Evolutionary conservation across 2,113 vertebrate genomes (phyloP).

Genomic region (Podarcis raffonei): DNA sequence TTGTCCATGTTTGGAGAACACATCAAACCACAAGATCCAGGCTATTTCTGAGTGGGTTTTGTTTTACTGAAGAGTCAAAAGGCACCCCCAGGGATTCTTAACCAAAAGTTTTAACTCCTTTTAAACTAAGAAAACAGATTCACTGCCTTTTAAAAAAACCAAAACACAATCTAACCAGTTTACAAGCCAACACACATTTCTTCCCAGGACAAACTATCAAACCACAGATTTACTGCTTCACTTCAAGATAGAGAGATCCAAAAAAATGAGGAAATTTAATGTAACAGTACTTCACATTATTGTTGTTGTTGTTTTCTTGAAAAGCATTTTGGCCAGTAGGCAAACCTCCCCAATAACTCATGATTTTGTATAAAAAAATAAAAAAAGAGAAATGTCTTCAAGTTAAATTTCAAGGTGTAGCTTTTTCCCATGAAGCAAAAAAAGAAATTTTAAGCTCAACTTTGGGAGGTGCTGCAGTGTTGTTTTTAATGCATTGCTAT

Average conservation of each 20-base stretch:
- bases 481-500: background rate
- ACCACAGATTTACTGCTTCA: constrained; percentile 25
- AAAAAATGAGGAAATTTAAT: background rate
- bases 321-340: background rate
- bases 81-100: constrained; percentile 51
- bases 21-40: constrained; percentile 52
- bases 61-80: constrained; percentile 55
- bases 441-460: background rate
- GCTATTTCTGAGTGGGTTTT: constrained; percentile 33
- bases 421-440: background rate
- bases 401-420: background rate
- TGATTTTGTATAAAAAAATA: background rate
- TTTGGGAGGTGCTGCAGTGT: fast-evolving
- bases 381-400: background rate
- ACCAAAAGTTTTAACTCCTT: constrained; percentile 18
- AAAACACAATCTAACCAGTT: constrained; percentile 33
- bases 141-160: background rate
- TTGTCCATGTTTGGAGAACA: constrained; percentile 62
- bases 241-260: background rate
- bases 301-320: background rate
- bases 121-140: constrained; percentile 48
- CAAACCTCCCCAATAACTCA: background rate
- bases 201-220: constrained; percentile 31
- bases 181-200: constrained; percentile 44
- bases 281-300: background rate